These are phyloP conservation scores for Caenorhabditis inopinata DNA, from an alignment of 1,140 invertebrate genomes.

Conservation along the genomic window DNA sequence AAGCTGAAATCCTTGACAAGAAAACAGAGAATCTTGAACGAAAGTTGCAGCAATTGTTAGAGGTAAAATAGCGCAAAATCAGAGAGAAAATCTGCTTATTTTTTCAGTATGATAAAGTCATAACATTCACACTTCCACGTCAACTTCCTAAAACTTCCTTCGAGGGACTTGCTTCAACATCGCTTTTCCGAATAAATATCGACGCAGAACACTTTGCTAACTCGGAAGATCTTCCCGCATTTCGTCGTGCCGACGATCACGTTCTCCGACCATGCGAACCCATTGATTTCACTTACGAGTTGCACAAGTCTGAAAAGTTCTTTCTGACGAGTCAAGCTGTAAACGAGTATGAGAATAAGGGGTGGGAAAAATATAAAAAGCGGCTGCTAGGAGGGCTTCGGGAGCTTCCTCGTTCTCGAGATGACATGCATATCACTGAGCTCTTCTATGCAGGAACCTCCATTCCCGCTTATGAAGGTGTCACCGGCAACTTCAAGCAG, in stretches of 20 bases:
- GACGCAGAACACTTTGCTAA: not conserved
- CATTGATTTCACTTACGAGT: not conserved
- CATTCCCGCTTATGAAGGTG: not conserved
- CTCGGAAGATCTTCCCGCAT: not conserved
- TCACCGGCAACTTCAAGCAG: not conserved
- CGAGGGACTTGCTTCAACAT: not conserved
- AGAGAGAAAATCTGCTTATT: too few species aligned
- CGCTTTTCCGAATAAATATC: not conserved
- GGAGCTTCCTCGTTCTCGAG: not conserved
- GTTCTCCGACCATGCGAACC: not conserved
- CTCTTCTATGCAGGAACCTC: constrained; percentile 11
- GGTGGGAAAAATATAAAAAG: not conserved
- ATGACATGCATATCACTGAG: not conserved
- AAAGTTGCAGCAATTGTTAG: too few species aligned
- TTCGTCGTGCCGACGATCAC: not conserved
- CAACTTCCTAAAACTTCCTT: not conserved
- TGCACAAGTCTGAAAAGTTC: not conserved
- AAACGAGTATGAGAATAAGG: not conserved
- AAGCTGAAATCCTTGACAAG: not conserved
- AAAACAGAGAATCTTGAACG: not conserved
- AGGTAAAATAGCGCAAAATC: too few species aligned
- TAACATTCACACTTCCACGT: not conserved
- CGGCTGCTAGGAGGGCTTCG: not conserved
- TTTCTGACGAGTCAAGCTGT: not conserved
- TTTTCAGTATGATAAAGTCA: constrained; percentile 2